A percentile compares a stretch with the other conserved stretches of the same genome.
phyloP scores from a whole-genome alignment of 2,113 vertebrate genomes.

The Fulmarus glacialis region DNA sequence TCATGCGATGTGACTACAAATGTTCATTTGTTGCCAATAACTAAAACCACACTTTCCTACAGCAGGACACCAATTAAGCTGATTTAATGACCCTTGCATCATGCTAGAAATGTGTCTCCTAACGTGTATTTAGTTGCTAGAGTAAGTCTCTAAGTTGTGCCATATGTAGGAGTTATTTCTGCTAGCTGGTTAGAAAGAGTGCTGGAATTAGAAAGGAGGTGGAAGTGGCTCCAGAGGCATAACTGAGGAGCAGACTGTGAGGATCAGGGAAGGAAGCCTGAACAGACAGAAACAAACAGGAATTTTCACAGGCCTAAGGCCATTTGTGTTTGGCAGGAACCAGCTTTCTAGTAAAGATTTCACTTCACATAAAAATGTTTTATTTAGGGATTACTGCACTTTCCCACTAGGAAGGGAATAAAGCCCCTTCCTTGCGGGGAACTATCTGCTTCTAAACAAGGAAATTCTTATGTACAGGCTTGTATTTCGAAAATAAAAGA shows the following conservation, averaged over 20 bases:
- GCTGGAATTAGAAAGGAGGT: not conserved
- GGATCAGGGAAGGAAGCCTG: not conserved
- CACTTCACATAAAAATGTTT: not conserved
- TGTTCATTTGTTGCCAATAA: not conserved
- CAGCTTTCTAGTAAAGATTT: not conserved
- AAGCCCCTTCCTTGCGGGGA: not conserved
- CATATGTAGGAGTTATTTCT: not conserved
- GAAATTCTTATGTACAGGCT: not conserved
- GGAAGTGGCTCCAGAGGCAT: not conserved
- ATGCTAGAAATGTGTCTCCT: not conserved
- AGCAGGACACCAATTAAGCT: conserved; percentile 32
- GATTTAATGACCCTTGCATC: conserved; percentile 14
- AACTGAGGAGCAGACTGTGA: not conserved
- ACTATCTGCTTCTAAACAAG: not conserved
- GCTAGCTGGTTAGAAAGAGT: not conserved
- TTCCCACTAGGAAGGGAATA: not conserved
- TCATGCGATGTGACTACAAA: not conserved
- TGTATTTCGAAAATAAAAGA: not conserved
- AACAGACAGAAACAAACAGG: not conserved
- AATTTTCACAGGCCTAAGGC: not conserved
- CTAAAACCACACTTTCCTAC: not conserved
- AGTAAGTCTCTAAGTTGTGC: not conserved
- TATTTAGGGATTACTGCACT: not conserved
- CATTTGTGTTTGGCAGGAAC: not conserved
- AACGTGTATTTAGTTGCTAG: conserved; percentile 8